Percentiles rank a stretch among this genome's conserved stretches.
These are phyloP conservation scores for Eupithecia centaureata DNA, from an alignment of 2,888 invertebrate genomes.

Conservation along the genomic window DNA sequence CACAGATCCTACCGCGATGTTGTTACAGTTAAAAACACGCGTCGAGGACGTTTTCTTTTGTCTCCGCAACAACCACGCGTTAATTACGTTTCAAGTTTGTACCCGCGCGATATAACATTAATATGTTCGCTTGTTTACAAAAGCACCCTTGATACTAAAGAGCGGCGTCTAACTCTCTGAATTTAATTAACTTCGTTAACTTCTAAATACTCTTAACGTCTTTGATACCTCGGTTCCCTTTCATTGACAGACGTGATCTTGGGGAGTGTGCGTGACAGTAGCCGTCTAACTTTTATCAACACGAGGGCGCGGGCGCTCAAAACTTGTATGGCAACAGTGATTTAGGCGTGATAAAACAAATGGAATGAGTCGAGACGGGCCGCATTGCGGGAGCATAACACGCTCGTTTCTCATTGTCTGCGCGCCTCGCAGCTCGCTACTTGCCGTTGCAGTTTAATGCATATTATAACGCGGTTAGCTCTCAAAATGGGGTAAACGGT, in stretches of 20 bases:
- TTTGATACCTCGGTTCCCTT: constrained; percentile 78
- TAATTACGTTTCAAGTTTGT: constrained; percentile 75
- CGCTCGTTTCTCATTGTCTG: constrained; percentile 81
- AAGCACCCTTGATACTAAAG: constrained; percentile 78
- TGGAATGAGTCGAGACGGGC: constrained; percentile 68
- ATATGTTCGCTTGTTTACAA: constrained; percentile 79
- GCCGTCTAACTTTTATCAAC: constrained; percentile 80
- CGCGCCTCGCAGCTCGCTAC: constrained; percentile 65
- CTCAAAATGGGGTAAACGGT: constrained; percentile 74
- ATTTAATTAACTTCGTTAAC: constrained; percentile 84
- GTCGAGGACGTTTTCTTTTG: constrained; percentile 50
- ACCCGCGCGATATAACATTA: constrained; percentile 76
- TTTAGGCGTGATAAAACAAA: constrained; percentile 80
- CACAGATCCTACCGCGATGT: constrained; percentile 38
- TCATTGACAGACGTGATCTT: constrained; percentile 74
- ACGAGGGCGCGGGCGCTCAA: constrained; percentile 55
- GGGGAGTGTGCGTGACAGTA: constrained; percentile 72
- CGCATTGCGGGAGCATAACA: constrained; percentile 80
- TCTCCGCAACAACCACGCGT: constrained; percentile 59
- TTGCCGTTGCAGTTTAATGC: constrained; percentile 80
- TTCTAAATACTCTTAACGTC: constrained; percentile 83
- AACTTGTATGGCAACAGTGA: constrained; percentile 78
- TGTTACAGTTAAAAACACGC: constrained; percentile 40
- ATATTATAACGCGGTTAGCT: constrained; percentile 80
- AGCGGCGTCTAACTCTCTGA: constrained; percentile 76